These are phyloP conservation scores for Hippoglossus hippoglossus DNA, from an alignment of 2,797 vertebrate genomes.

Conservation along the genomic window DNA sequence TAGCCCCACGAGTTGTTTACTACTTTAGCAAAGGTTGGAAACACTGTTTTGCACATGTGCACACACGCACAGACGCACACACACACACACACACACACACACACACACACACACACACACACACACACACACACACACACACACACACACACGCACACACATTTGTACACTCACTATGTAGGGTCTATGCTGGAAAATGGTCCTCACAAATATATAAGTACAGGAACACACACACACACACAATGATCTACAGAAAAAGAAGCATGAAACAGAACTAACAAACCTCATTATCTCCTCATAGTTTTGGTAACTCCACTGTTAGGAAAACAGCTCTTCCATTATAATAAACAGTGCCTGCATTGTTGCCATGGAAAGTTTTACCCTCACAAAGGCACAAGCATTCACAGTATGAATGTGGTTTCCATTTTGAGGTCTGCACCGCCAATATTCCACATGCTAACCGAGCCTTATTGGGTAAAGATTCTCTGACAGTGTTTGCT, in stretches of 20 bases:
- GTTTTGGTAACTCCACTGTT: constrained; percentile 43
- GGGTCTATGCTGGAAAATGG: too few relatives aligned
- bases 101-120: too few relatives aligned
- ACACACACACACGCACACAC: not conserved
- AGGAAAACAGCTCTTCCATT: constrained; percentile 44
- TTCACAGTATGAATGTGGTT: constrained; percentile 51
- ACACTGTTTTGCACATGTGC: constrained; percentile 41
- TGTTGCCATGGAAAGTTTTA: constrained; percentile 67
- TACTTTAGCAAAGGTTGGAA: constrained; percentile 40
- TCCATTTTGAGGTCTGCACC: constrained; percentile 50
- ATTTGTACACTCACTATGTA: too few relatives aligned
- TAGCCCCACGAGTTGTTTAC: constrained; percentile 55
- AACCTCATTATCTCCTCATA: constrained; percentile 44
- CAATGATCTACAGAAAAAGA: constrained; percentile 7
- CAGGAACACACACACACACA: not conserved
- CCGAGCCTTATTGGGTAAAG: constrained; percentile 21
- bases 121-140: not conserved
- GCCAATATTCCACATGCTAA: constrained; percentile 37
- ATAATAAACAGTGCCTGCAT: constrained; percentile 48
- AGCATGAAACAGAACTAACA: constrained; percentile 14
- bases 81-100: too few relatives aligned
- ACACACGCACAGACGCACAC: not conserved
- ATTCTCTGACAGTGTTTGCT: not conserved
- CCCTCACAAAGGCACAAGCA: constrained; percentile 33
- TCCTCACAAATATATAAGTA: too few relatives aligned